These are phyloP conservation scores for Molorchus minor DNA, from an alignment of 2,888 invertebrate species.

Conservation along the genomic window DNA sequence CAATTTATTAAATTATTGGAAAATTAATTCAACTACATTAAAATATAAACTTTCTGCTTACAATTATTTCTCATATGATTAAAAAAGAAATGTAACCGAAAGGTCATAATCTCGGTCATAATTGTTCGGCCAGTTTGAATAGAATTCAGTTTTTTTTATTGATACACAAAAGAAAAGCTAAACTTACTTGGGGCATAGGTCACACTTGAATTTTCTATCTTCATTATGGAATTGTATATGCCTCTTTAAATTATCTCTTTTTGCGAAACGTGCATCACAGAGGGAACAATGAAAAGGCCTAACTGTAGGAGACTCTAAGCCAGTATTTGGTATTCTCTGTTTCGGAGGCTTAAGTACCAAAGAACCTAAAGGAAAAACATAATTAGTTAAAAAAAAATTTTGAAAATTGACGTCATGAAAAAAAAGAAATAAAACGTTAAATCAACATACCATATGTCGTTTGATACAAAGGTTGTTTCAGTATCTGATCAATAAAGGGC, in stretches of 20 bases:
- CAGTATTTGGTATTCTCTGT: slow-evolving; percentile 41
- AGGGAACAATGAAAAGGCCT: slow-evolving; percentile 62
- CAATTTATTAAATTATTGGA: too few relatives aligned
- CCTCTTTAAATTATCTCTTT: slow-evolving; percentile 67
- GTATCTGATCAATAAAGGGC: slow-evolving; percentile 26
- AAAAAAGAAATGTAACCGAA: too few relatives aligned
- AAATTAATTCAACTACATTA: too few relatives aligned
- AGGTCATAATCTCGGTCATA: too few relatives aligned
- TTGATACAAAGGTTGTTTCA: slow-evolving; percentile 35
- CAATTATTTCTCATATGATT: too few relatives aligned
- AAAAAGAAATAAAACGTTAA: background rate
- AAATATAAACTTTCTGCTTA: too few relatives aligned
- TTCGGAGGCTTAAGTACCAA: slow-evolving; percentile 47
- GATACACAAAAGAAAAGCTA: slow-evolving; percentile 3
- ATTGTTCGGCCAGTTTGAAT: too few relatives aligned
- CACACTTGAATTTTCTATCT: slow-evolving; percentile 58
- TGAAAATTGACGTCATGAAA: background rate
- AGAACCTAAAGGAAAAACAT: slow-evolving; percentile 37
- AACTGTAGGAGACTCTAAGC: slow-evolving; percentile 31
- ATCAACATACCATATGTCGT: slow-evolving; percentile 33
- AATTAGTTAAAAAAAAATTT: too few relatives aligned
- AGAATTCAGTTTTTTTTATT: too few relatives aligned
- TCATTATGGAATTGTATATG: slow-evolving; percentile 57
- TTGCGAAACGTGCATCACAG: slow-evolving; percentile 65
- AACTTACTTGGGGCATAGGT: slow-evolving; percentile 56